Conservation (phyloP, 2,113 vertebrate species). For the Ptychochromis oligacanthus region DNA sequence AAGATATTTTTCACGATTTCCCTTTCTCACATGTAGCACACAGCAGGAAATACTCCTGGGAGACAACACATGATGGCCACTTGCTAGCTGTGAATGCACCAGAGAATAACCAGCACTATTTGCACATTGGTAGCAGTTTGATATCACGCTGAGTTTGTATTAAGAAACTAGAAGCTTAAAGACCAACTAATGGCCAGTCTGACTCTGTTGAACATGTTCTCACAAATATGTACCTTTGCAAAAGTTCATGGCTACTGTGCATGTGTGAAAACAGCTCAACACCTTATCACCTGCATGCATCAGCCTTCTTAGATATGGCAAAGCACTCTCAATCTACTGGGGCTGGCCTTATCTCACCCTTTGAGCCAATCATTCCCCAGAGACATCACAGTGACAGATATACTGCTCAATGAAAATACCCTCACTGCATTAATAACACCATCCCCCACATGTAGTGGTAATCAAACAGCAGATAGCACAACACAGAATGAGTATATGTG, state of each 20-base stretch:
- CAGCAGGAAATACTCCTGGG: background rate
- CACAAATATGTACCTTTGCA: background rate
- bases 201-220: background rate
- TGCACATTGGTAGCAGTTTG: background rate
- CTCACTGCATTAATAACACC: conserved; percentile 40
- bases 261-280: background rate
- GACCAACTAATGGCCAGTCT: background rate
- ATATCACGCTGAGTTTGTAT: background rate
- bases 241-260: too few species aligned
- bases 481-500: conserved; percentile 4
- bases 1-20: background rate
- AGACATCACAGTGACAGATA: conserved; percentile 58
- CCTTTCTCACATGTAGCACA: background rate
- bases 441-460: conserved; percentile 41
- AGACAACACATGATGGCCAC: background rate
- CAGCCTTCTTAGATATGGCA: conserved; percentile 15
- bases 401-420: conserved; percentile 54
- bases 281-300: conserved; percentile 33
- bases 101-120: background rate
- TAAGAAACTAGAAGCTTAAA: background rate
- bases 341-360: conserved; percentile 35
- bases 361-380: conserved; percentile 46
- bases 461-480: conserved; percentile 63
- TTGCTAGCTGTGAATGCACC: background rate
- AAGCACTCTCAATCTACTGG: conserved; percentile 31